Conservation (phyloP, 2,888 invertebrate species). For the Furcula furcula region DNA sequence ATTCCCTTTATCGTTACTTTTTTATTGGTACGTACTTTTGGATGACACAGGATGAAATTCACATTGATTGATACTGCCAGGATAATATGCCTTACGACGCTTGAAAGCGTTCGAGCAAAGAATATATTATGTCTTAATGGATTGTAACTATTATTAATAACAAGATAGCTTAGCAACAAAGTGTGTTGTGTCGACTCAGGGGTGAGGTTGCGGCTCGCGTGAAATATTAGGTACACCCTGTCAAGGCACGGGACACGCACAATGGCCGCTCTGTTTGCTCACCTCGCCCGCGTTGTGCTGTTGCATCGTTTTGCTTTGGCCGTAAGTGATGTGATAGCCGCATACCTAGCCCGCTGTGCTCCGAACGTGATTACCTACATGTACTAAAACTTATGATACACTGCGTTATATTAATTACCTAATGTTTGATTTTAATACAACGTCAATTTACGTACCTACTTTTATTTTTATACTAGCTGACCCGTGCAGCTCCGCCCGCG, state of each 20-base stretch:
- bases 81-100: too few species aligned
- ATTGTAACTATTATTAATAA: constrained; percentile 46
- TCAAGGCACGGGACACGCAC: constrained; percentile 60
- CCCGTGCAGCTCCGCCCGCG: too few species aligned
- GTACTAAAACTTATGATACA: constrained; percentile 1
- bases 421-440: not conserved
- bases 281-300: constrained; percentile 44
- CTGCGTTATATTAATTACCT: not conserved
- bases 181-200: constrained; percentile 56
- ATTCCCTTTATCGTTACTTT: too few species aligned
- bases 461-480: too few species aligned
- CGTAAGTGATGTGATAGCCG: constrained; percentile 40
- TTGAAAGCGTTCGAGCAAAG: too few species aligned
- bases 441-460: too few species aligned
- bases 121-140: too few species aligned
- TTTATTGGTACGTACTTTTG: too few species aligned
- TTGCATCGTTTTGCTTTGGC: constrained; percentile 42
- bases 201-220: constrained; percentile 52
- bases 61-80: too few species aligned
- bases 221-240: constrained; percentile 53
- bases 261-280: constrained; percentile 61
- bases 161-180: constrained; percentile 35
- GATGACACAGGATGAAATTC: too few species aligned
- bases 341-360: constrained; percentile 39
- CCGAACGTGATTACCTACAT: constrained; percentile 52